Conservation (phyloP, 2,113 vertebrate species). For the Azemiops feae region DNA sequence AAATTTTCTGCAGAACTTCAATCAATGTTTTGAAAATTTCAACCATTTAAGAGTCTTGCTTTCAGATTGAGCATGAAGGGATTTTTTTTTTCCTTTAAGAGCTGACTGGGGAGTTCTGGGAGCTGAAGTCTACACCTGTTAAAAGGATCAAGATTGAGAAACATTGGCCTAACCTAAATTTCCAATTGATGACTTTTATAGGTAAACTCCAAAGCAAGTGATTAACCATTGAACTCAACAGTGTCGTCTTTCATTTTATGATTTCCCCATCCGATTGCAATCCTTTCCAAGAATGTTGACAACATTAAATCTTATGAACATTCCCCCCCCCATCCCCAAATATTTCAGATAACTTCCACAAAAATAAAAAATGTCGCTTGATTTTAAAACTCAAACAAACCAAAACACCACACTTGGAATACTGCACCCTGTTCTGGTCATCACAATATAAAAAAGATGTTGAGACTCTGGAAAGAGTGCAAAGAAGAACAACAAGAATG, state of each 20-base stretch:
- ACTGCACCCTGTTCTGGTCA: no score
- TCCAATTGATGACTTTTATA: background rate
- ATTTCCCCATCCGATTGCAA: background rate
- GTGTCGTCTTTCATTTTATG: background rate
- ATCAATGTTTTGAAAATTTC: background rate
- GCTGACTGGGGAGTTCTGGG: background rate
- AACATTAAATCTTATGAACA: background rate
- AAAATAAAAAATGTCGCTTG: background rate
- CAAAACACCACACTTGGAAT: background rate
- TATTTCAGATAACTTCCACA: background rate
- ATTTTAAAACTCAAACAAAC: background rate
- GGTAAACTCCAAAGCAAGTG: background rate
- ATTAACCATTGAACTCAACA: background rate
- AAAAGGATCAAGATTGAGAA: no score
- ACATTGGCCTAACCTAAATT: no score
- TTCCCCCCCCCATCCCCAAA: fast-evolving
- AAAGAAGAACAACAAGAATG: no score
- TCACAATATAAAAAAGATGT: no score
- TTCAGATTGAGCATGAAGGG: background rate
- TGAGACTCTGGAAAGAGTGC: no score
- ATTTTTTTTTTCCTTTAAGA: background rate
- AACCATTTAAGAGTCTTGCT: background rate
- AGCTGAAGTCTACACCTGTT: no score
- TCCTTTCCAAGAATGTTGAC: background rate
- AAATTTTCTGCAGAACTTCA: background rate